Evolutionary conservation across 1,140 invertebrate species (phyloP), one percentile per base, ranked within the genome.

Genomic region (Papilio aristodemus): DNA sequence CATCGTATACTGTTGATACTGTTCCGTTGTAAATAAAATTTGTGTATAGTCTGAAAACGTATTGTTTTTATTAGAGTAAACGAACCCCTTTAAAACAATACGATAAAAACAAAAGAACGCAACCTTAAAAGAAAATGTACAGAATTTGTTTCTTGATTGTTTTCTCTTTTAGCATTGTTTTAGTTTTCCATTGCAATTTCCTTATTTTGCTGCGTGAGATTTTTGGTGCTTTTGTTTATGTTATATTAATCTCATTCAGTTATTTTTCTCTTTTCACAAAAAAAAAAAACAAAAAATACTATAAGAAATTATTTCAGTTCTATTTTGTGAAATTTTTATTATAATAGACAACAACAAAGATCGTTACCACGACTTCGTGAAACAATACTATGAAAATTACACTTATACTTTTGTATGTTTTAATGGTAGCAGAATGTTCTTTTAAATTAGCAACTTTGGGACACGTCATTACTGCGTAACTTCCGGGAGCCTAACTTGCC

Each of bases 131-230:
- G 46, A 54, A 54, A 54, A 54, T 54, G 19, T 54, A 25, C 46
- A 54, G 46, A 54, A 54, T 54, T 54, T 54, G 46, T 54, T 54
- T 54, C 46, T 54, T 54, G 46, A 54, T 54, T 54, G 46, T 54
- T 54, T 54, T 54, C 46, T 54, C 19, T 54, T 54, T 54, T 54
- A 54, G 46, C 46, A 54, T 54, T 54, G 46, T 54, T 54, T 54
- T 22, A 54, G 46, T 54, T 54, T 32, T 54, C 19, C 46, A 54
- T 54, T 54, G 46, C 46, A 54, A 54, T 54, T 54, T 54, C 46
- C 46, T 54, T 54, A 54, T 54, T 54, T 54, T 54, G 0, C 46
- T 54, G 46, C 46, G 46, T 54, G 46, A 54, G 46, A 54, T 54
- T 54, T 54, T 54, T 54, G 46, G 46, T 54, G 46, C 46, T 54